Evolutionary conservation across 1,140 invertebrate species (phyloP).

Genomic region (Ridgeia piscesae): DNA sequence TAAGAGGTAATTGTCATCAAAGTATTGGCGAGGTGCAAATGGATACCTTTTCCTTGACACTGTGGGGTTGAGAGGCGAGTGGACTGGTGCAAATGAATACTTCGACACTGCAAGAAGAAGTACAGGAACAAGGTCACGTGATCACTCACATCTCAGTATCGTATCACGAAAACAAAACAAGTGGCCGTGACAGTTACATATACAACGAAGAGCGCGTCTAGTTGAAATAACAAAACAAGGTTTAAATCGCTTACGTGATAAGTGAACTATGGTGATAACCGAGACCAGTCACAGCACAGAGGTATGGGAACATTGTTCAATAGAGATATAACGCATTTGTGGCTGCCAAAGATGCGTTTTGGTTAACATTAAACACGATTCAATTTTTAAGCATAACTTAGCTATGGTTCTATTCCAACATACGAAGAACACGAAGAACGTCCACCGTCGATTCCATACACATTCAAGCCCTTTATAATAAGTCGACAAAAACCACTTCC

Average conservation of each 20-base stretch:
- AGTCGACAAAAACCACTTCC: no score
- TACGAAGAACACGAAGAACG: no score
- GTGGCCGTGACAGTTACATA: not conserved
- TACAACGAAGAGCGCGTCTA: not conserved
- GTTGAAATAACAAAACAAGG: not conserved
- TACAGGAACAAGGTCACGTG: no score
- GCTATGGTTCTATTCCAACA: no score
- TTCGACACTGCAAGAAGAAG: not conserved
- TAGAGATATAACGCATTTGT: not conserved
- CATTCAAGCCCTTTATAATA: no score
- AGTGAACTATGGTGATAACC: not conserved
- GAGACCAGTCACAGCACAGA: not conserved
- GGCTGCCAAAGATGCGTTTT: no score
- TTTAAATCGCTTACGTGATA: not conserved
- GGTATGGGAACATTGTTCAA: no score
- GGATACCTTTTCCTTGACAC: slow-evolving; percentile 3
- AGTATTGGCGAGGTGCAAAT: not conserved
- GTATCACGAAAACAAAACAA: not conserved
- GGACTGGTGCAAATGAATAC: slow-evolving; percentile 13
- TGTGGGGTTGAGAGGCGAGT: not conserved
- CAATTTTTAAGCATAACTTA: no score
- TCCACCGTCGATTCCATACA: no score
- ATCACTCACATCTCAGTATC: not conserved
- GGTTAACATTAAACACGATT: no score
- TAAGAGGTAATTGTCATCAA: not conserved